Evolutionary conservation across 2,888 invertebrate genomes (phyloP).

Genomic region (Embidobia sp.): DNA sequence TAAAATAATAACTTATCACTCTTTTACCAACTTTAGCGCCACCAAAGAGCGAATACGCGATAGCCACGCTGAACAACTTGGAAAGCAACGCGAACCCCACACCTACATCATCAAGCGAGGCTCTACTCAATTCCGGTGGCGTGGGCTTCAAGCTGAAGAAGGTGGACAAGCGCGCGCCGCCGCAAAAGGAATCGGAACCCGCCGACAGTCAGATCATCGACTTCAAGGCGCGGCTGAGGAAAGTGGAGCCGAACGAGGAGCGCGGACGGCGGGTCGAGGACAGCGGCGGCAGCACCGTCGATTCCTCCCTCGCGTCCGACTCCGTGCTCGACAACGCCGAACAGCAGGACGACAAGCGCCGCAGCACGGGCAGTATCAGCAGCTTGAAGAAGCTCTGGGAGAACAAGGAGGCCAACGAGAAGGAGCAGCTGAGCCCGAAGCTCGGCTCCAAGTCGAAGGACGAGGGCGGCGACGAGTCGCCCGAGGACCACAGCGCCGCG

Average conservation of each 20-base stretch:
- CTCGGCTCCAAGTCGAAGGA: slow-evolving; percentile 74
- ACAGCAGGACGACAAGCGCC: slow-evolving; percentile 91
- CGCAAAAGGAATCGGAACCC: slow-evolving; percentile 83
- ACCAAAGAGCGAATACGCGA: slow-evolving; percentile 77
- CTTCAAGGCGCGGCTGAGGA: slow-evolving; percentile 91
- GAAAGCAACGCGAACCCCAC: slow-evolving; percentile 49
- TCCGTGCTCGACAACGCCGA: slow-evolving; percentile 80
- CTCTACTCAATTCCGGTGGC: slow-evolving; percentile 66
- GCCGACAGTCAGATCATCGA: slow-evolving; percentile 87
- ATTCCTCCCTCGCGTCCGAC: slow-evolving; percentile 68
- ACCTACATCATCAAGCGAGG: slow-evolving; percentile 73
- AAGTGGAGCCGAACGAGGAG: slow-evolving; percentile 83
- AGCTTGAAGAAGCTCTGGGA: slow-evolving; percentile 97
- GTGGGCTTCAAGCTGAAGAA: slow-evolving; percentile 85
- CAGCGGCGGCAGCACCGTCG: slow-evolving; percentile 64
- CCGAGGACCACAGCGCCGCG: slow-evolving; percentile 81
- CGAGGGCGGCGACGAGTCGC: slow-evolving; percentile 76
- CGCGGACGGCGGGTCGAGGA: slow-evolving; percentile 74
- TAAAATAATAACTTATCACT: too few relatives aligned
- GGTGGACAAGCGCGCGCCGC: slow-evolving; percentile 86
- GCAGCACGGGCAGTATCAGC: slow-evolving; percentile 95
- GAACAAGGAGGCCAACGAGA: slow-evolving; percentile 85
- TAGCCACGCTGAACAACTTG: slow-evolving; percentile 66
- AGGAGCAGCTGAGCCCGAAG: slow-evolving; percentile 86
- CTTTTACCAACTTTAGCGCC: too few relatives aligned